phyloP scores from a whole-genome alignment of 2,113 vertebrate genomes.

The Triplophysa dalaica region DNA sequence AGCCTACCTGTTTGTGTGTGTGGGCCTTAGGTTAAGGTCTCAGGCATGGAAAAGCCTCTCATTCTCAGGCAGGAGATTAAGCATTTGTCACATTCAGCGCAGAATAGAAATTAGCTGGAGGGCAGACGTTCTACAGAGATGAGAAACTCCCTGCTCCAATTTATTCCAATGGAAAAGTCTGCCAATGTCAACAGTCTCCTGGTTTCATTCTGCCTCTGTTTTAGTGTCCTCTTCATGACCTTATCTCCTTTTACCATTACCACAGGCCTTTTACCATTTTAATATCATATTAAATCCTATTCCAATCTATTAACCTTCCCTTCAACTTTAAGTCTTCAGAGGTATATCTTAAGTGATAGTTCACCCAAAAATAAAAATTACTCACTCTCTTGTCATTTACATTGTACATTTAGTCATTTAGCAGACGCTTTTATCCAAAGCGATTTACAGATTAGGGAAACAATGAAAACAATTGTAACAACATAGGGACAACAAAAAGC shows the following conservation, averaged over 20 bases:
- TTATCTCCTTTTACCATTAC: too few species aligned
- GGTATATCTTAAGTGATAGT: too few species aligned
- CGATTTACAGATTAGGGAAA: too few species aligned
- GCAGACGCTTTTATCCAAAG: too few species aligned
- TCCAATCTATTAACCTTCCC: constrained; percentile 17
- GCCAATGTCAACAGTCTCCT: constrained; percentile 41
- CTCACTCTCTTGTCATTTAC: too few species aligned
- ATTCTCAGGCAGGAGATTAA: constrained; percentile 28
- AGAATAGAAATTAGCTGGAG: constrained; percentile 1
- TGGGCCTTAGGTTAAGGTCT: constrained; percentile 1
- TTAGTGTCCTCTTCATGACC: constrained; percentile 58
- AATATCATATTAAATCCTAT: constrained; percentile 21
- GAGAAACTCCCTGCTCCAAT: constrained; percentile 52
- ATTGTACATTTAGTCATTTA: too few species aligned
- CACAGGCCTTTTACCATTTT: constrained; percentile 7
- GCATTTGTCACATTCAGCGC: constrained; percentile 33
- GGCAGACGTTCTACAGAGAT: constrained; percentile 21
- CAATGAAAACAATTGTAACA: too few species aligned
- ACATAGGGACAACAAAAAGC: too few species aligned
- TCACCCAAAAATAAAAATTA: too few species aligned
- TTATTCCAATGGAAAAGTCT: constrained; percentile 45
- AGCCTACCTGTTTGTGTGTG: not conserved
- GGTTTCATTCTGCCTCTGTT: constrained; percentile 64
- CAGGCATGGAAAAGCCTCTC: constrained; percentile 25
- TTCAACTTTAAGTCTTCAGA: not conserved